These are phyloP conservation scores for Nymphalis urticae DNA, from an alignment of 2,888 invertebrate species.

Conservation along the genomic window DNA sequence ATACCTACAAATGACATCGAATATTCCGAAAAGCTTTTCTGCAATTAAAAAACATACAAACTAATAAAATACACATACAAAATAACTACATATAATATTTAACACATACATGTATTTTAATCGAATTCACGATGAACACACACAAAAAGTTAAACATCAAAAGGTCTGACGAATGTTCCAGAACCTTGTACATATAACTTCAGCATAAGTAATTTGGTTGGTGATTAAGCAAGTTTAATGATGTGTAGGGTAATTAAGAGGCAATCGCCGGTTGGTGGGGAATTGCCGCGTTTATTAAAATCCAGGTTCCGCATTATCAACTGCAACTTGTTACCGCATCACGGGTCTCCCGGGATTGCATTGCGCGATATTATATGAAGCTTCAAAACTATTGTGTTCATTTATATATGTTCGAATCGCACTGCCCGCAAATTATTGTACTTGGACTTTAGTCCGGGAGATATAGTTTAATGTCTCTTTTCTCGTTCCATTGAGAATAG, in stretches of 20 bases:
- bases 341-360: slow-evolving; percentile 49
- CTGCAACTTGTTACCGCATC: slow-evolving; percentile 32
- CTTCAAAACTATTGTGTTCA: slow-evolving; percentile 1
- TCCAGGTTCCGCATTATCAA: slow-evolving; percentile 21
- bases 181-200: slow-evolving; percentile 4
- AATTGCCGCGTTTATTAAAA: slow-evolving; percentile 16
- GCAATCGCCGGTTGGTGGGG: slow-evolving; percentile 17
- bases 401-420: too few species aligned
- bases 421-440: too few species aligned
- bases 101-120: neutral
- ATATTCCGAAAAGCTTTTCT: too few species aligned
- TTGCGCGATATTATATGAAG: slow-evolving; percentile 43
- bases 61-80: too few species aligned
- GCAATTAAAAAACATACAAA: too few species aligned
- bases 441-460: too few species aligned
- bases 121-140: neutral
- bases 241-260: slow-evolving; percentile 28
- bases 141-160: neutral
- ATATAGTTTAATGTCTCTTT: too few species aligned
- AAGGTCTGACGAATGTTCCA: neutral
- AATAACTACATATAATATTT: neutral
- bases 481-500: too few species aligned
- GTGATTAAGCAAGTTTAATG: slow-evolving; percentile 27
- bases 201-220: slow-evolving; percentile 18
- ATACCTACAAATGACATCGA: too few species aligned